A percentile compares a stretch with the other conserved stretches of the same genome.
Evolutionary conservation across 1,140 invertebrate genomes (phyloP).

Genomic region (Dufourea novaeangliae): DNA sequence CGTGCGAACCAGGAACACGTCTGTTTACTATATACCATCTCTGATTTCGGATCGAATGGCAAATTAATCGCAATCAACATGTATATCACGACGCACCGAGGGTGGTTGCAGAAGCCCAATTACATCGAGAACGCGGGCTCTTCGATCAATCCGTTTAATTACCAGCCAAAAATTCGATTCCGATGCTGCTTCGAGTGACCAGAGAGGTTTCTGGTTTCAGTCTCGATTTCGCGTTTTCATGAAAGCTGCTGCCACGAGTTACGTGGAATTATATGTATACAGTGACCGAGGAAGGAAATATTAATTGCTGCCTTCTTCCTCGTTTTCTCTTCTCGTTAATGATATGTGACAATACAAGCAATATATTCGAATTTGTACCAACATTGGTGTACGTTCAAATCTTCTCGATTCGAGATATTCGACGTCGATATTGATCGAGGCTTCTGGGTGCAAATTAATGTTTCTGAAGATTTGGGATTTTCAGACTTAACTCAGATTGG

Average conservation of each 20-base stretch:
- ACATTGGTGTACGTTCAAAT: neutral
- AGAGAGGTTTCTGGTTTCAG: too few relatives aligned
- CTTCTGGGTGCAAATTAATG: neutral
- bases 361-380: constrained; percentile 26
- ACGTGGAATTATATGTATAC: neutral
- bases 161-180: neutral
- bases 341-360: constrained; percentile 53
- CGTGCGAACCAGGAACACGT: neutral
- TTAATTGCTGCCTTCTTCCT: neutral
- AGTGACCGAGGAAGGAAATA: neutral
- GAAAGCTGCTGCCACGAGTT: neutral
- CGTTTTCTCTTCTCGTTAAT: constrained; percentile 12
- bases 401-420: neutral
- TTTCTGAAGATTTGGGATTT: too few relatives aligned
- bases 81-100: neutral
- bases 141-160: constrained; percentile 17
- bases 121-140: neutral
- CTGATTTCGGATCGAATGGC: too few relatives aligned
- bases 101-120: constrained; percentile 5
- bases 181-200: neutral
- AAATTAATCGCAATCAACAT: constrained; percentile 1
- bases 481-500: too few relatives aligned
- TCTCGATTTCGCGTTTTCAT: neutral
- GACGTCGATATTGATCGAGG: neutral
- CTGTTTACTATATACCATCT: too few relatives aligned